A percentile compares a stretch with the other conserved stretches of the same genome.
Evolutionary conservation across 1,140 invertebrate genomes (phyloP).

Genomic region (Drosophila punjabiensis): DNA sequence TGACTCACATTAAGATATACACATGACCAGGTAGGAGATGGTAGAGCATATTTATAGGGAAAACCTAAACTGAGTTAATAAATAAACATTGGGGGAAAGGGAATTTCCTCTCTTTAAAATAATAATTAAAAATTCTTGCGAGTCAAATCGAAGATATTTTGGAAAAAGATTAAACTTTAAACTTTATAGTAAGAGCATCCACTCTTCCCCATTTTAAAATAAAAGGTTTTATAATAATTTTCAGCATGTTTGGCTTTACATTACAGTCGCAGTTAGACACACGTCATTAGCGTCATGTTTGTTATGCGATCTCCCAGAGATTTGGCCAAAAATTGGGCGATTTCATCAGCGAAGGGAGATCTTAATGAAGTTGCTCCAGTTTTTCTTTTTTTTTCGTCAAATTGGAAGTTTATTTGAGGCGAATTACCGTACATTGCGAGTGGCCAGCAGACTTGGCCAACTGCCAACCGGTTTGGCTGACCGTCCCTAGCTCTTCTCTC

Average conservation of each 20-base stretch:
- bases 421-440: conserved; percentile 42
- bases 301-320: conserved; percentile 71
- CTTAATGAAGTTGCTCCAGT: conserved; percentile 78
- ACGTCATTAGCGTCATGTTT: conserved; percentile 75
- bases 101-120: not conserved
- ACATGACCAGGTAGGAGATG: conserved; percentile 7
- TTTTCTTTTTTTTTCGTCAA: conserved; percentile 42
- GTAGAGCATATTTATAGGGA: not conserved
- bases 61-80: not conserved
- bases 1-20: conserved; percentile 25
- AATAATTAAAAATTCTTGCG: not conserved
- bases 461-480: conserved; percentile 60
- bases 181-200: conserved; percentile 6
- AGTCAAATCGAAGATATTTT: not conserved
- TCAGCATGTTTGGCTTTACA: conserved; percentile 33
- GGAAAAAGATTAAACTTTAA: not conserved
- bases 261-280: conserved; percentile 43
- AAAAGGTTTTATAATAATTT: conserved; percentile 1
- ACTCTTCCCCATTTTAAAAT: not conserved
- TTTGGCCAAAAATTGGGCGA: conserved; percentile 57
- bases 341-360: conserved; percentile 59
- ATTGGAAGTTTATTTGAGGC: conserved; percentile 72
- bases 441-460: conserved; percentile 15
- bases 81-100: not conserved
- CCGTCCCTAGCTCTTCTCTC: conserved; percentile 5